Evolutionary conservation across 1,140 invertebrate species (phyloP), one percentile per base, ranked within the genome.

Genomic region (Leptonema lineaticorne): DNA sequence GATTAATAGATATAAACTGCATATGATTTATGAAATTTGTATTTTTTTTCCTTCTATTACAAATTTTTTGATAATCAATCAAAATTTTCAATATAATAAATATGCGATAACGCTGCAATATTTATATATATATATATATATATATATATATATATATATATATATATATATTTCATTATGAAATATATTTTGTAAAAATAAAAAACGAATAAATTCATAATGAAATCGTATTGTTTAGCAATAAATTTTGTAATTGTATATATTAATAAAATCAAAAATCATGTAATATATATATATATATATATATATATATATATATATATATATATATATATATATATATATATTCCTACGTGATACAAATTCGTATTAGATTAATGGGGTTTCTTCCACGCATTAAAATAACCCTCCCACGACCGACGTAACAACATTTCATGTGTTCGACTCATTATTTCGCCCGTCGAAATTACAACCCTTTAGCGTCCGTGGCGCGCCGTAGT

Each of bases 401-500:
- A 33, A 33, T 4, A 11, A 9, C 16, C 9, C 37, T 14, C 37
- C 37, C 37, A n/a, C n/a, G n/a, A 3, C n/a, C n/a, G n/a, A n/a
- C 11, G 11, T 53, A 53, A 53, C n/a, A 53, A 53, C 50, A 20
- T 24, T 53, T 53, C 8, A 2, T n/a, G 9, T 41, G 16, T 24
- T 24, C 4, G 37, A n/a, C n/a, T n/a, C n/a, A n/a, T n/a, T 4
- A 11, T 16, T 41, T 11, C 37, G 16, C 37, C 37, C 37, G 2
- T n/a, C n/a, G n/a, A n/a, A 45, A 26, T 53, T 26, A 53, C n/a
- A 53, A 53, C 50, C 50, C 50, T 53, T 53, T 26, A 2, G 9
- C 16, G 16, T 24, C 50, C 4, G 37, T 16, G 11, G 37, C 37
- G 37, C 22, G 20, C 20, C 7, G n/a, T 26, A 48, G 50, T 53